Evolutionary conservation across 2,888 invertebrate genomes (phyloP).

Genomic region (Tetanocera ferruginea): DNA sequence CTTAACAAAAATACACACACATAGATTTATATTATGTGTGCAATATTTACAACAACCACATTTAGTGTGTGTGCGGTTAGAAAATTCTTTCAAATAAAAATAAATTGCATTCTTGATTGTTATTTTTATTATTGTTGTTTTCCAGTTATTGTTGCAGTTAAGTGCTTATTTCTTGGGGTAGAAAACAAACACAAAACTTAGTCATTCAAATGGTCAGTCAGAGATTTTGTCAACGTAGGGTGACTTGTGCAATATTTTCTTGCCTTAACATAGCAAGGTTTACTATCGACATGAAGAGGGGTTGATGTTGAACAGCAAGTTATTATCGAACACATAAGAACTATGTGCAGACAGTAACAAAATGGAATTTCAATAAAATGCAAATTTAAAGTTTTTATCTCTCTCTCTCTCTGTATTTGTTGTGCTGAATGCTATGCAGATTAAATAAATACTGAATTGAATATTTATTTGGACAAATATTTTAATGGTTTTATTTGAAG

Average conservation of each 20-base stretch:
- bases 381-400: neutral
- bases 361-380: neutral
- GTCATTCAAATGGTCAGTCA: neutral
- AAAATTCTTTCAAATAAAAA: neutral
- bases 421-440: neutral
- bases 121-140: slow-evolving; percentile 3
- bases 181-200: neutral
- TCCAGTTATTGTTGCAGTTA: neutral
- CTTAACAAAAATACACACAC: neutral
- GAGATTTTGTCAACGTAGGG: neutral
- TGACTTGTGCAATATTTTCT: neutral
- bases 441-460: too few species aligned
- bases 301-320: neutral
- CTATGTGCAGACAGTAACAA: neutral
- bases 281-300: neutral
- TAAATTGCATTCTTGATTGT: neutral
- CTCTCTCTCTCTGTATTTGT: too few species aligned
- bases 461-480: neutral
- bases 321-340: neutral
- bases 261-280: neutral
- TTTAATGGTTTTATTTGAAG: neutral
- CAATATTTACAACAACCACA: neutral
- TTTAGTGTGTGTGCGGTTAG: neutral
- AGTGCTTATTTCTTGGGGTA: neutral
- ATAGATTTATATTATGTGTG: neutral